Base-by-base conservation (phyloP, 2,113 vertebrate genomes). In the Grus americana region DNA sequence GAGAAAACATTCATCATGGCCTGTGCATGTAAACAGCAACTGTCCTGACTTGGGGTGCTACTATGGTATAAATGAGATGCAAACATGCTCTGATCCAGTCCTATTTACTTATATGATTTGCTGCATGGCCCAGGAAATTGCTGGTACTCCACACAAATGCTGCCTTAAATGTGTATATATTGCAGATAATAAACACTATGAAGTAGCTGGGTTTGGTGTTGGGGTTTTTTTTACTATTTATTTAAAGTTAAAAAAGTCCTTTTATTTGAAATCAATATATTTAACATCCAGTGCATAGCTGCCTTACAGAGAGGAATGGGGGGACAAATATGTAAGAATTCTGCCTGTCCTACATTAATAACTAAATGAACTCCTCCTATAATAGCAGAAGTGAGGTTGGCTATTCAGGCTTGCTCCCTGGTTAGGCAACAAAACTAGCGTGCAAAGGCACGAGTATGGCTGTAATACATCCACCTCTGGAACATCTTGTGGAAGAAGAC, bases 41-140 rank as follows among this genome's bases (percentile, higher is more conserved):
- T 34, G 18, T 36, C 21, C 57, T 87, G 46, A 50, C 16, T 58
- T 32, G 46, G 19, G 49, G 6, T 34, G 61, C 30, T 30, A 16
- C 3, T 21, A 2, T 4, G 23, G 46, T 29, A 42, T 3, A 54
- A 70, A 84, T 15, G 23, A 26, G 30, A 75, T 24, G 27, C 12
- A 79, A 74, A 34, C 19, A 67, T 7, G 17, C 30, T 68, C 38
- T 68, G 54, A 73, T 44, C 6, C 54, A 76, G 40, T 52, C 19
- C 12, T 76, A 61, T 89, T 91, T 91, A 88, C 72, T 96, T 90
- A 82, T 6, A 81, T 30, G 40, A 95, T 95, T 93, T 97, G 49
- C 68, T 82, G 50, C 17, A 34, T 29, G 20, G 59, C 50, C 93
- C 59, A 78, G 42, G 90, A 97, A 97, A 94, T 66, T 88, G 52